A percentile compares a stretch with the other conserved stretches of the same genome.
Conservation (phyloP, 2,797 vertebrate genomes). For the Macroramphosus scolopax region DNA sequence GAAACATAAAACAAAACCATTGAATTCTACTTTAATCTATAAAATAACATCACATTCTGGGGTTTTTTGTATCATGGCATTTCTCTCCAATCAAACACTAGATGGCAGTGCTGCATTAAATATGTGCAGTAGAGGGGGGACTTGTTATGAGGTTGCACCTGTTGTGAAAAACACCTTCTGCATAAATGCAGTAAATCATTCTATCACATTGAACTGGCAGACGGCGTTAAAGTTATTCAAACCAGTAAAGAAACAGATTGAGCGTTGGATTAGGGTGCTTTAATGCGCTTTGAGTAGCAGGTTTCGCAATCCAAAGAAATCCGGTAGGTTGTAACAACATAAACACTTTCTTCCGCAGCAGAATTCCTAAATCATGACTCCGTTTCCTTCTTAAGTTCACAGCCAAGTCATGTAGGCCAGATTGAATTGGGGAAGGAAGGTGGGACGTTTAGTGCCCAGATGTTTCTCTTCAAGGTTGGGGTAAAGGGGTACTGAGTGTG, state of each 20-base stretch:
- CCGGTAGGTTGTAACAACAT: conserved; percentile 12
- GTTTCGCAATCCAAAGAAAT: conserved; percentile 15
- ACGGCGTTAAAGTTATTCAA: too few species aligned
- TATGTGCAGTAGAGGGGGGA: background rate
- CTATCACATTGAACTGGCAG: too few species aligned
- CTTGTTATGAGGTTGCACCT: background rate
- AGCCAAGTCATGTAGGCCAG: conserved; percentile 25
- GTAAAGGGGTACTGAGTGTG: conserved; percentile 11
- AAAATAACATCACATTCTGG: too few species aligned
- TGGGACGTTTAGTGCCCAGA: conserved; percentile 15
- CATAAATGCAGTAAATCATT: too few species aligned
- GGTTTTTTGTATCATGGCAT: too few species aligned
- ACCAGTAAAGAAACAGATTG: background rate
- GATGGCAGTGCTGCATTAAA: conserved; percentile 1
- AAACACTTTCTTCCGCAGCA: conserved; percentile 51
- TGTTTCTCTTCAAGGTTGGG: conserved; percentile 10
- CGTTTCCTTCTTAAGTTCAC: conserved; percentile 37
- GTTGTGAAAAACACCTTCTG: too few species aligned
- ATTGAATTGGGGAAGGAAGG: conserved; percentile 42
- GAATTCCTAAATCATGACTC: conserved; percentile 58
- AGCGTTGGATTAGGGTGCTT: background rate
- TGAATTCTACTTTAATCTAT: too few species aligned
- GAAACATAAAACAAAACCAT: conserved; percentile 33
- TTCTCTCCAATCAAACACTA: too few species aligned
- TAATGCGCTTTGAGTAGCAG: too few species aligned